These are phyloP conservation scores for Tachycineta bicolor DNA, from an alignment of 2,113 vertebrate genomes.

Conservation along the genomic window DNA sequence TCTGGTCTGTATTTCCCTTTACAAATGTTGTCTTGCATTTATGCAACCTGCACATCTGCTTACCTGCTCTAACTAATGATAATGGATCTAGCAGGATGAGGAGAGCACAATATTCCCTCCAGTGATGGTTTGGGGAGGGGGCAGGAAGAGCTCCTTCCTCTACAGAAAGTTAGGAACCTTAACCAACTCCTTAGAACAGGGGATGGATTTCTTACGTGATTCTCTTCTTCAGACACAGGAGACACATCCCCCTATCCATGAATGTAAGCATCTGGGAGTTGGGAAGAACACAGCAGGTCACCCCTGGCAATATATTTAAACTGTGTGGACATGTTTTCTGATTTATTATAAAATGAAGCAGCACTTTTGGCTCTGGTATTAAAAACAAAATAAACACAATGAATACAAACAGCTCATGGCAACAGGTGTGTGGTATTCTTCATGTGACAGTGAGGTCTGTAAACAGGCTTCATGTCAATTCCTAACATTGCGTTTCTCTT, in stretches of 20 bases:
- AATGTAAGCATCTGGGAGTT: neutral
- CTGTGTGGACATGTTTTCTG: neutral
- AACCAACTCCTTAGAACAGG: neutral
- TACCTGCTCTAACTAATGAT: constrained; percentile 64
- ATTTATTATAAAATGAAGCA: neutral
- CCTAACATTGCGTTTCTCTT: neutral
- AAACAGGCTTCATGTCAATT: neutral
- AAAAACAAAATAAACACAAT: neutral
- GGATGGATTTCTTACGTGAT: neutral
- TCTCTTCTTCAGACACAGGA: neutral
- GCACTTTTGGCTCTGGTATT: neutral
- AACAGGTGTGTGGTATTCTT: neutral
- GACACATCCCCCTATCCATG: neutral
- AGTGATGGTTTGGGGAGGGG: neutral
- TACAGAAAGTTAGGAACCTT: neutral
- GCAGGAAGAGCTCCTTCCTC: neutral
- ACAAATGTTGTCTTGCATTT: constrained; percentile 39
- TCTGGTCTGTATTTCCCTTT: constrained; percentile 41
- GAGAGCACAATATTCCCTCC: constrained; percentile 52
- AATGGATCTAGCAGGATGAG: constrained; percentile 63
- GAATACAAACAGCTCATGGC: neutral
- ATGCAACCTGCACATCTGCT: constrained; percentile 68
- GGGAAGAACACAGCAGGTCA: neutral
- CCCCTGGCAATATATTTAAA: neutral
- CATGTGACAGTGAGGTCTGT: neutral